Base-by-base conservation (phyloP, 2,888 invertebrate genomes). In the Eupithecia abbreviata region DNA sequence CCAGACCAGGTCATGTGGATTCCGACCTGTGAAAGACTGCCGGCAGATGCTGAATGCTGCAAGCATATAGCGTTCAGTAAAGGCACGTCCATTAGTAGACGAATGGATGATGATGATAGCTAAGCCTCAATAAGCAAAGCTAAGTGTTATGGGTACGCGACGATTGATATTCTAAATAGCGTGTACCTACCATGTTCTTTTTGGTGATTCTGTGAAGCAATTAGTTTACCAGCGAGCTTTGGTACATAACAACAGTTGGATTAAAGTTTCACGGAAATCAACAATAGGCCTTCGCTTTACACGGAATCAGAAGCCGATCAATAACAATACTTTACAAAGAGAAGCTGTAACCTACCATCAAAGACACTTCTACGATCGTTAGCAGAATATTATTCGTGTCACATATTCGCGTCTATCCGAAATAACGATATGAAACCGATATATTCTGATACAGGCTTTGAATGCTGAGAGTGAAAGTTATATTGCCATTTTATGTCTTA, bases 341-440 rank as follows among this genome's bases (percentile, higher is more conserved):
- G 45, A 68, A 51, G n/a, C 49, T 66, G 42, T 43, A 71, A 73
- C 71, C 67, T 55, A 30, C 51, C 47, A 72, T 67, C 55, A 75
- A 75, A 75, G 68, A 70, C 47, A 75, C 71, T 71, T 62, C 66
- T 18, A 2, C 58, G 51, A 15, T 74, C 66, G 69, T 76, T 76
- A 72, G 58, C 18, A 15, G 47, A 51, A 73, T 62, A 75, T 62
- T 80, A 80, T 82, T 82, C 82, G 65, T 62, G 77, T 80, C 82
- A 80, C 78, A 82, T 62, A 30, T 78, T 73, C 74, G 12, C 72
- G 74, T 77, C 69, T 69, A 72, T 74, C 75, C 73, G 72, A 74
- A 51, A 75, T 77, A 80, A 80, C 77, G 80, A 79, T 75, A 74
- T 69, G 69, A 69, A 69, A 69, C 73, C 66, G 76, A 80, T 80